Conservation (phyloP, 30 jellyfish, hydroid and myxozoan genomes). For the Catostylus mosaicus region DNA sequence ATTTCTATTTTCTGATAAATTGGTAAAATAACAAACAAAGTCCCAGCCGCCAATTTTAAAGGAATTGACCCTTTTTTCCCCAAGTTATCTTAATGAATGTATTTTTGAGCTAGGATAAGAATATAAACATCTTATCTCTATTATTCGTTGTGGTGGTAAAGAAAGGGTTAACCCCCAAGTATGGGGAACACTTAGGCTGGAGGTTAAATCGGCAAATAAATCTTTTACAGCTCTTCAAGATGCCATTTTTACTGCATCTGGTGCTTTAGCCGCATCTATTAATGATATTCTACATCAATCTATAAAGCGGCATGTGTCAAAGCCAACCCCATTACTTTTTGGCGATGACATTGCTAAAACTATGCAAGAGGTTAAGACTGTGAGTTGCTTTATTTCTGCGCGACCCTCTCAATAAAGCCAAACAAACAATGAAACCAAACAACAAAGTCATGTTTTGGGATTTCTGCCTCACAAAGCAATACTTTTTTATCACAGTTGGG, state of each 20-base stretch:
- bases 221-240: conserved; percentile 23
- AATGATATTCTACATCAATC: conserved; percentile 10
- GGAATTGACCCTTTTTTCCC: too few relatives aligned
- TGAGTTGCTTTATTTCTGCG: background rate
- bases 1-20: too few relatives aligned
- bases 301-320: conserved; percentile 10
- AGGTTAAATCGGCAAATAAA: conserved; percentile 25
- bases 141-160: too few relatives aligned
- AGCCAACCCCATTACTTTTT: conserved; percentile 11
- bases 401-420: conserved; percentile 2
- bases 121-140: too few relatives aligned
- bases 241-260: conserved; percentile 33
- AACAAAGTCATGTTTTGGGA: conserved; percentile 3
- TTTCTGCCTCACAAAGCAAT: conserved; percentile 12
- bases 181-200: conserved; percentile 8
- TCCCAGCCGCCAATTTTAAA: too few relatives aligned
- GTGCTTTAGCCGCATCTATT: conserved; percentile 25
- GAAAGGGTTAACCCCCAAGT: conserved; percentile 25
- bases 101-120: too few relatives aligned
- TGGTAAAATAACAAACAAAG: too few relatives aligned
- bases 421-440: background rate
- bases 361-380: conserved; percentile 17
- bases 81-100: too few relatives aligned
- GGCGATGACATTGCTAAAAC: conserved; percentile 17
- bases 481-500: conserved; percentile 43